Evolutionary conservation across 2,113 vertebrate species (phyloP).

Genomic region (Lynx canadensis): DNA sequence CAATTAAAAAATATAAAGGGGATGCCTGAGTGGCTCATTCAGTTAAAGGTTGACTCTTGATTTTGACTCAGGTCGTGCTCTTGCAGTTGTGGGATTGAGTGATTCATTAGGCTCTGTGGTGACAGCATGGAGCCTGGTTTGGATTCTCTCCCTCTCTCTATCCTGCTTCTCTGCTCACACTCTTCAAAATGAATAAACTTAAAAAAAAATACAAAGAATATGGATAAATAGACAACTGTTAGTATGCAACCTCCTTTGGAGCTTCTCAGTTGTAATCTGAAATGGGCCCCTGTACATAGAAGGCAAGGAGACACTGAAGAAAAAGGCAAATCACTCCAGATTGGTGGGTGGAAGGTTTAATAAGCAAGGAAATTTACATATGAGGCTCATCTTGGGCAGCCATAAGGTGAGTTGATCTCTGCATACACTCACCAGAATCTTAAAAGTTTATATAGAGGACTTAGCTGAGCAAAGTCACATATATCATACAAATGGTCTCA

Average conservation of each 20-base stretch:
- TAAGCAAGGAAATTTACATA: background rate
- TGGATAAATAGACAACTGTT: background rate
- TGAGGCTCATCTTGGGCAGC: background rate
- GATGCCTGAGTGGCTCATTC: too few species aligned
- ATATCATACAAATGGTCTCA: background rate
- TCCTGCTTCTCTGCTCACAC: too few species aligned
- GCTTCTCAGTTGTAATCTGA: background rate
- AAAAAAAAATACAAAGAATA: background rate
- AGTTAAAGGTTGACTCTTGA: too few species aligned
- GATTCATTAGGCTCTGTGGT: too few species aligned
- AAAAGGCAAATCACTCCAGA: background rate
- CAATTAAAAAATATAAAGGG: background rate
- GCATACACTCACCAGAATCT: background rate
- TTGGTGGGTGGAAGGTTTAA: background rate
- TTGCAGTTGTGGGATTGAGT: too few species aligned
- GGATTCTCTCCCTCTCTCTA: too few species aligned
- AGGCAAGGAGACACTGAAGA: background rate
- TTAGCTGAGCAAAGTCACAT: background rate
- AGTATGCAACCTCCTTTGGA: background rate
- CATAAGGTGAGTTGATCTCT: background rate
- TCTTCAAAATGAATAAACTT: too few species aligned
- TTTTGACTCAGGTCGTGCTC: too few species aligned
- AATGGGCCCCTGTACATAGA: background rate
- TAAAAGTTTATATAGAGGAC: background rate
- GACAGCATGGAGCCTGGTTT: too few species aligned